Conservation (phyloP, 2,888 invertebrate species). For the Cephus runcator region DNA sequence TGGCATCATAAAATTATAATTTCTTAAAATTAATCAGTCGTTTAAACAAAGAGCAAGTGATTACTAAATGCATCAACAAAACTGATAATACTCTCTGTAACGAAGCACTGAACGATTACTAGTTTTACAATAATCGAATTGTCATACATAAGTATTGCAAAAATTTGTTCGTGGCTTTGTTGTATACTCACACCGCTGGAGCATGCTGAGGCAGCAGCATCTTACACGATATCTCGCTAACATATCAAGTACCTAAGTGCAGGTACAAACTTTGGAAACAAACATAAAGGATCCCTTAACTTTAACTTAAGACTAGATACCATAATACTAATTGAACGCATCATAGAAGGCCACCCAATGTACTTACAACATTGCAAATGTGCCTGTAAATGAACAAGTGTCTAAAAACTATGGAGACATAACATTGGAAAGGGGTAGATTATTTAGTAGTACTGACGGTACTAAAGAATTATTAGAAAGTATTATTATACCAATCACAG, state of each 20-base stretch:
- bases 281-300: constrained; percentile 44
- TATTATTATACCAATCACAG: constrained; percentile 58
- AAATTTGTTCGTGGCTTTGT: constrained; percentile 44
- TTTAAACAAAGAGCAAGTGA: neutral
- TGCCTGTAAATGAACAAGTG: constrained; percentile 45
- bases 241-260: constrained; percentile 61
- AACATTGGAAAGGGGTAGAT: constrained; percentile 14
- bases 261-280: constrained; percentile 56
- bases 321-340: constrained; percentile 39
- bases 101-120: constrained; percentile 40
- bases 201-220: constrained; percentile 52
- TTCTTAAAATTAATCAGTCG: neutral
- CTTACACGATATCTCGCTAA: constrained; percentile 58
- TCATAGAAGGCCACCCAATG: constrained; percentile 56
- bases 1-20: neutral
- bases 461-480: constrained; percentile 52
- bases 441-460: constrained; percentile 27
- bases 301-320: constrained; percentile 45
- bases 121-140: constrained; percentile 45
- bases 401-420: constrained; percentile 37
- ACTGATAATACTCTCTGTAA: neutral
- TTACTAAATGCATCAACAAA: neutral
- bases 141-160: constrained; percentile 26
- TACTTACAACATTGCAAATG: constrained; percentile 63
- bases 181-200: constrained; percentile 59